phyloP scores from a whole-genome alignment of 2,888 invertebrate genomes.

The Leptopilina drosophilae region DNA sequence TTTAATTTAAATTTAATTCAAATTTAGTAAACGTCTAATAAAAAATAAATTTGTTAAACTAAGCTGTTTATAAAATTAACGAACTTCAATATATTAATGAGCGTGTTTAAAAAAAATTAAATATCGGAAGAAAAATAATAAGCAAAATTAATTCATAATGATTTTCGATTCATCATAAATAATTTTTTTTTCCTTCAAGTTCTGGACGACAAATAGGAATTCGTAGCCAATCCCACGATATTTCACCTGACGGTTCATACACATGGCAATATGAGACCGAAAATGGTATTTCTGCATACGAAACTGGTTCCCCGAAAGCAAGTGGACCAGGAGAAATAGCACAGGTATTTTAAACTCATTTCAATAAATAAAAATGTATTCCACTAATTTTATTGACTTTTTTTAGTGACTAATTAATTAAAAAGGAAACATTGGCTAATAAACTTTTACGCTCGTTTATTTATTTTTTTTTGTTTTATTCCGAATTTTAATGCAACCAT shows the following conservation, averaged over 20 bases:
- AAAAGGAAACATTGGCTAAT: no score
- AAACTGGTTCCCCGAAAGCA: slow-evolving; percentile 68
- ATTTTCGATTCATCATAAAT: background rate
- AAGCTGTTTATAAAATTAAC: no score
- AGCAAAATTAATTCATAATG: no score
- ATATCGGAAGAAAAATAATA: no score
- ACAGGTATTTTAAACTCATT: slow-evolving; percentile 59
- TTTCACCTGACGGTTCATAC: slow-evolving; percentile 70
- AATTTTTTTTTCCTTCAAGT: slow-evolving; percentile 45
- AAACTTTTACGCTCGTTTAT: background rate
- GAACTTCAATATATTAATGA: no score
- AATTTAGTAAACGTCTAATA: no score
- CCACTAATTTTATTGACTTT: no score
- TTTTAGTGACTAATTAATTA: background rate
- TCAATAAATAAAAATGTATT: background rate
- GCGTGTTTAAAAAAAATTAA: no score
- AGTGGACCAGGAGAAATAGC: slow-evolving; percentile 64
- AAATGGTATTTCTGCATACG: slow-evolving; percentile 73
- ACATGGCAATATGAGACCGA: slow-evolving; percentile 73
- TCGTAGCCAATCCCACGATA: slow-evolving; percentile 68
- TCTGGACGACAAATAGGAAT: slow-evolving; percentile 67
- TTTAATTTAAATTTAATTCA: no score
- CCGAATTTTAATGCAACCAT: no score
- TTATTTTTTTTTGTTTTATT: background rate
- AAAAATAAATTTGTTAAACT: no score